phyloP scores from a whole-genome alignment of 1,140 invertebrate genomes.

The Holcopasites calliopsidis region DNA sequence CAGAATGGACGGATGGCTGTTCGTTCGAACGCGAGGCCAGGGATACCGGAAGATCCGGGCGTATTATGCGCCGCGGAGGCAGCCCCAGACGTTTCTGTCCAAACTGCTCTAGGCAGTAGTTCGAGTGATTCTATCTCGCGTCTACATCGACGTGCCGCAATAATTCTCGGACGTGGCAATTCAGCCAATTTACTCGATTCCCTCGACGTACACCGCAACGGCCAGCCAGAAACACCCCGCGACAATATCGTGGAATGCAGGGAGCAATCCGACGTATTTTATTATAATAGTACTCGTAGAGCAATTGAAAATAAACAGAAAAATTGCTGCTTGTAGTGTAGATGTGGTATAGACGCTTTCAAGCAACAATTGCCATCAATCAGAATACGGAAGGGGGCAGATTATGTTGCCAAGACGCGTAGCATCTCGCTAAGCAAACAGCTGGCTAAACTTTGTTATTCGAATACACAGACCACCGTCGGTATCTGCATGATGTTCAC shows the following conservation, averaged over 20 bases:
- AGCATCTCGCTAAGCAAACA: background rate
- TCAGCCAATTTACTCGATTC: constrained; percentile 70
- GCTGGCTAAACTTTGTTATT: background rate
- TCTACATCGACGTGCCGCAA: constrained; percentile 52
- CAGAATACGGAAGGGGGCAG: background rate
- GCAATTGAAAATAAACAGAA: background rate
- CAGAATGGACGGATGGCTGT: too few relatives aligned
- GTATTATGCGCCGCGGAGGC: constrained; percentile 22
- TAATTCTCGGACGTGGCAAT: constrained; percentile 67
- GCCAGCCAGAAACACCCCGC: constrained; percentile 40
- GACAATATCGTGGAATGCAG: constrained; percentile 23
- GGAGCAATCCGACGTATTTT: constrained; percentile 3
- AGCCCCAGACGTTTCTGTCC: background rate
- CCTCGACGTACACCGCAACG: constrained; percentile 54
- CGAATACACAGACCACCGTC: too few relatives aligned
- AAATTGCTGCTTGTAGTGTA: background rate
- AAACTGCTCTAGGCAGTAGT: constrained; percentile 16
- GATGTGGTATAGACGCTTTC: background rate
- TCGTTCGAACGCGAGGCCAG: background rate
- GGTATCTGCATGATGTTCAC: too few relatives aligned
- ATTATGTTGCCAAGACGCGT: background rate
- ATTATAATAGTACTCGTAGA: background rate
- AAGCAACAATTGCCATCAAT: background rate
- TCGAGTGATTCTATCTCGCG: constrained; percentile 45
- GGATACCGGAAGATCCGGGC: constrained; percentile 22